A percentile compares a stretch with the other conserved stretches of the same genome.
Conservation (phyloP, 2,113 vertebrate species). For the Tupaia chinensis region DNA sequence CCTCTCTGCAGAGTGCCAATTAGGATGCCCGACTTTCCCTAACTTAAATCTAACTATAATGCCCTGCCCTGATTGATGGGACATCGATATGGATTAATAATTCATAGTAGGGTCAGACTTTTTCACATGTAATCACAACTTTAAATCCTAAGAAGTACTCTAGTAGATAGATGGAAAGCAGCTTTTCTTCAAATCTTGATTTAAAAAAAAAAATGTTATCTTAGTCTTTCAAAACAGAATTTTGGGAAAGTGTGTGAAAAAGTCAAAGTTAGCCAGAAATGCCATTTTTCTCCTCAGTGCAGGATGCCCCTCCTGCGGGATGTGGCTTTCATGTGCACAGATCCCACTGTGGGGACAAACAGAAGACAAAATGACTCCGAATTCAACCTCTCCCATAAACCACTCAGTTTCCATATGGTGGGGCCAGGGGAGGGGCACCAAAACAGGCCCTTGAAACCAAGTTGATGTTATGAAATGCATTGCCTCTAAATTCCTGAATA, state of each 20-base stretch:
- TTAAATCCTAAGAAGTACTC: conserved; percentile 69
- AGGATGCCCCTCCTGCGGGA: not conserved
- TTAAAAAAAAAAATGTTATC: not conserved
- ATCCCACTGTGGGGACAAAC: not conserved
- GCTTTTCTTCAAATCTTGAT: conserved; percentile 42
- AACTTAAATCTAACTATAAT: conserved; percentile 80
- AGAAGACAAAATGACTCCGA: not conserved
- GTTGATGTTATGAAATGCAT: conserved; percentile 67
- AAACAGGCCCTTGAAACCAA: conserved; percentile 34
- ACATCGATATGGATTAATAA: conserved; percentile 87
- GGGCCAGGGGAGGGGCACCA: not conserved
- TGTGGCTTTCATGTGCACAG: conserved; percentile 37
- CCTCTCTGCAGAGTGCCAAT: conserved; percentile 75
- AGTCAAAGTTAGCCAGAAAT: not conserved
- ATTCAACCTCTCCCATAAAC: not conserved
- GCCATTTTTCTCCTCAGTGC: not conserved
- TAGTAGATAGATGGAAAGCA: conserved; percentile 26
- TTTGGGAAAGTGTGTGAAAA: conserved; percentile 13
- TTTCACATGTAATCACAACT: conserved; percentile 84
- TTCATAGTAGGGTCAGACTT: conserved; percentile 82
- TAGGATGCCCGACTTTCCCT: conserved; percentile 74
- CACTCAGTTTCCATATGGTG: conserved; percentile 43
- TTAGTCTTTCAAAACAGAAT: conserved; percentile 45
- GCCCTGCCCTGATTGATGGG: conserved; percentile 78
- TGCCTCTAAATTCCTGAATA: conserved; percentile 68